Evolutionary conservation across 2,888 invertebrate species (phyloP).

Genomic region (Phortica magna): DNA sequence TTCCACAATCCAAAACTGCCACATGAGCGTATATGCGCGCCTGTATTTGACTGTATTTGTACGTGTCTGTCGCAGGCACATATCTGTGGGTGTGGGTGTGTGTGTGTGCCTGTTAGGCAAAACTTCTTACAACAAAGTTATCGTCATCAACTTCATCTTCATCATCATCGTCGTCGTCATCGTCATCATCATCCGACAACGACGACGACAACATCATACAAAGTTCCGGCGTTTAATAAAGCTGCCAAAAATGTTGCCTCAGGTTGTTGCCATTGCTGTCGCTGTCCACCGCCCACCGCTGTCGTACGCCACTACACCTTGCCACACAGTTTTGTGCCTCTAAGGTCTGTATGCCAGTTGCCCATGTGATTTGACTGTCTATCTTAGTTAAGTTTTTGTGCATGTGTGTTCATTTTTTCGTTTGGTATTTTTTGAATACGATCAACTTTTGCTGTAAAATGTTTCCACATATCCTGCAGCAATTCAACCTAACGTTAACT

Average conservation of each 20-base stretch:
- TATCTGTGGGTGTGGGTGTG: background rate
- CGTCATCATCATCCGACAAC: conserved; percentile 22
- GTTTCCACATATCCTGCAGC: conserved; percentile 71
- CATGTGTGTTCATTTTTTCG: conserved; percentile 47
- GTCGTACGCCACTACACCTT: background rate
- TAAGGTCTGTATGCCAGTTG: background rate
- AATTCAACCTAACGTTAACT: conserved; percentile 73
- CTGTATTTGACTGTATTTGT: background rate
- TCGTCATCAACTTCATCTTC: conserved; percentile 11
- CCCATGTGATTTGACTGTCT: conserved; percentile 20
- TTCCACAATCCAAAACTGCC: background rate
- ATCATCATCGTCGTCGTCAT: conserved; percentile 6
- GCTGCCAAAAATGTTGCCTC: conserved; percentile 65
- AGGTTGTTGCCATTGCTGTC: conserved; percentile 52
- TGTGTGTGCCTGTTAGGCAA: background rate
- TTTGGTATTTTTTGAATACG: conserved; percentile 12
- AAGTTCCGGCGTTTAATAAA: conserved; percentile 62
- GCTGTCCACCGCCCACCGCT: background rate
- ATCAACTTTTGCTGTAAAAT: conserved; percentile 62
- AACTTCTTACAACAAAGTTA: conserved; percentile 22
- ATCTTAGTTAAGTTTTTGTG: conserved; percentile 23
- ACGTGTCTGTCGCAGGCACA: background rate
- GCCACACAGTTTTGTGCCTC: background rate
- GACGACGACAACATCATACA: conserved; percentile 6
- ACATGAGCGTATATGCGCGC: background rate